Conservation (phyloP, 2,888 invertebrate species). For the Patella pellucida region DNA sequence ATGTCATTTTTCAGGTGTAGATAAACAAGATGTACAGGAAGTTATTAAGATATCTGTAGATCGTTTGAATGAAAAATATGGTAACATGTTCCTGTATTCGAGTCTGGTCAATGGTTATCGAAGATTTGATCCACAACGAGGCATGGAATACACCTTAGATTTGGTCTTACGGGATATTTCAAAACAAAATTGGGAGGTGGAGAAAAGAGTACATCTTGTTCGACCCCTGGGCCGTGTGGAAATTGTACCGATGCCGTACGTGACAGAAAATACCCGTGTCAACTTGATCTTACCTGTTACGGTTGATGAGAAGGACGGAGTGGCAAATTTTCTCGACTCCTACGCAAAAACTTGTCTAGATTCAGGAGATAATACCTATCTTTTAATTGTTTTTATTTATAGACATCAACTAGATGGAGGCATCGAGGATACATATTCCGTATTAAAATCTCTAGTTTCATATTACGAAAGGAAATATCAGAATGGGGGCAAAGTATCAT, state of each 20-base stretch:
- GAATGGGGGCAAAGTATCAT: constrained; percentile 76
- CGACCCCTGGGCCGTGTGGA: constrained; percentile 89
- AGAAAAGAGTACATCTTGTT: constrained; percentile 81
- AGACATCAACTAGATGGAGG: constrained; percentile 30
- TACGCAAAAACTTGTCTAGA: constrained; percentile 83
- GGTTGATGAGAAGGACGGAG: constrained; percentile 72
- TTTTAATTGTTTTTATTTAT: constrained; percentile 80
- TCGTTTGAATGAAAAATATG: constrained; percentile 55
- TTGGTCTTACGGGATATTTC: constrained; percentile 60
- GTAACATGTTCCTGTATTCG: constrained; percentile 70
- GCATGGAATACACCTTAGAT: constrained; percentile 88
- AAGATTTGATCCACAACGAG: constrained; percentile 85
- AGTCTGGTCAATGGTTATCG: constrained; percentile 79
- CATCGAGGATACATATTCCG: constrained; percentile 75
- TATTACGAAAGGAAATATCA: constrained; percentile 78
- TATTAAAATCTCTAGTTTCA: constrained; percentile 78
- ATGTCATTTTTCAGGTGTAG: constrained; percentile 69
- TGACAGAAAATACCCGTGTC: constrained; percentile 91
- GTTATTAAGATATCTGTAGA: constrained; percentile 71
- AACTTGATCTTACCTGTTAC: constrained; percentile 82
- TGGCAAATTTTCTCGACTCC: constrained; percentile 79
- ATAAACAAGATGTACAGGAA: constrained; percentile 78
- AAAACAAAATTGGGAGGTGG: constrained; percentile 37
- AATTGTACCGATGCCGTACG: constrained; percentile 92
- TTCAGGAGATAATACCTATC: constrained; percentile 83